Evolutionary conservation across 2,797 vertebrate genomes (phyloP).

Genomic region (Salarias fasciatus): DNA sequence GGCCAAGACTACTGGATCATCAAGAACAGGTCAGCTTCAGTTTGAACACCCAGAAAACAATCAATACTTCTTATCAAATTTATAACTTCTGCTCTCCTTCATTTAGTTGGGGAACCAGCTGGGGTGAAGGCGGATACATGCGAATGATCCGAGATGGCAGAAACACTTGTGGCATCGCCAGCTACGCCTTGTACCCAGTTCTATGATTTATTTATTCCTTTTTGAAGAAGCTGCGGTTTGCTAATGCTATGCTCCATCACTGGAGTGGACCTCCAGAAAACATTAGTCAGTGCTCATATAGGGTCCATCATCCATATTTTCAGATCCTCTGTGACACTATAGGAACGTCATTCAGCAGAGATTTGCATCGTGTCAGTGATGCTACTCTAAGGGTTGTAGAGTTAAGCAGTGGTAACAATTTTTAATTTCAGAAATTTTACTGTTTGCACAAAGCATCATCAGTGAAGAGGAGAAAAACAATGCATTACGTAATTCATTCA

Average conservation of each 20-base stretch:
- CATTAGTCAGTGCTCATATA: slow-evolving; percentile 5
- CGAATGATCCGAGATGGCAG: slow-evolving; percentile 75
- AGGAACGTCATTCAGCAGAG: slow-evolving; percentile 4
- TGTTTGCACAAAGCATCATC: no score
- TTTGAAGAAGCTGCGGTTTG: no score
- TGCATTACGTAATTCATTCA: no score
- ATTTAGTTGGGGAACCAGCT: slow-evolving; percentile 81
- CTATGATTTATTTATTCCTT: slow-evolving; percentile 62
- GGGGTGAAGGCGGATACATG: slow-evolving; percentile 86
- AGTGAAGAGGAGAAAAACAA: no score
- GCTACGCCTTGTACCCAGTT: slow-evolving; percentile 82
- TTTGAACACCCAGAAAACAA: not conserved
- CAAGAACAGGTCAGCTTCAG: slow-evolving; percentile 78
- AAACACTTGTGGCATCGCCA: slow-evolving; percentile 83
- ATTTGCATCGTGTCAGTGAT: not conserved
- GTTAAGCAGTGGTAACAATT: no score
- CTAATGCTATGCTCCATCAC: no score
- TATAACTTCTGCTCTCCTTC: not conserved
- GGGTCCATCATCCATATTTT: not conserved
- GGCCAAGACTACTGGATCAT: slow-evolving; percentile 84
- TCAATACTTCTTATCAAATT: not conserved
- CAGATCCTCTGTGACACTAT: slow-evolving; percentile 17
- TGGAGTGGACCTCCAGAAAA: not conserved
- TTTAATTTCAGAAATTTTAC: no score
- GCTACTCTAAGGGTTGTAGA: no score